Conservation (phyloP, 2,888 invertebrate genomes). For the Theretra japonica region DNA sequence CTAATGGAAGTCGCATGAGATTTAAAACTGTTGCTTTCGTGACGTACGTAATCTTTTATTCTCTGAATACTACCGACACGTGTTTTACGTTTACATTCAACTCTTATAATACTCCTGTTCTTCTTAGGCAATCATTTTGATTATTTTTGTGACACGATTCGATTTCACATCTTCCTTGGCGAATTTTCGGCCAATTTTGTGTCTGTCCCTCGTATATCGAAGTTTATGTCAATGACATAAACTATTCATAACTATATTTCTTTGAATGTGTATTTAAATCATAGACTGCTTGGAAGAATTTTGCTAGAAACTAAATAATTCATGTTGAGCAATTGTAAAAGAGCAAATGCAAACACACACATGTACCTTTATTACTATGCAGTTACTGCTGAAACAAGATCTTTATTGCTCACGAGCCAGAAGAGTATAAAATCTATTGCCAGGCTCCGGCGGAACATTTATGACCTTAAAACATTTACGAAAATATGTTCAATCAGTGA, state of each 20-base stretch:
- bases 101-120: background rate
- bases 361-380: background rate
- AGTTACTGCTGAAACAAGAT: constrained; percentile 3
- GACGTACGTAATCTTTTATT: background rate
- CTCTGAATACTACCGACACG: background rate
- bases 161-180: too few relatives aligned
- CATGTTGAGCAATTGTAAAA: background rate
- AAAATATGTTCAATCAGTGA: constrained; percentile 41
- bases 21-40: background rate
- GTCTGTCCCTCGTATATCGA: too few relatives aligned
- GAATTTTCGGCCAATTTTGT: too few relatives aligned
- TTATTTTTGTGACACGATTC: too few relatives aligned
- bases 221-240: too few relatives aligned
- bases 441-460: constrained; percentile 33
- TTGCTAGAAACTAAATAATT: background rate
- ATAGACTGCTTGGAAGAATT: too few relatives aligned
- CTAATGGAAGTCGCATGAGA: background rate
- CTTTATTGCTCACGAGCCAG: background rate
- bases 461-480: constrained; percentile 38
- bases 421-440: constrained; percentile 18
- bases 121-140: too few relatives aligned
- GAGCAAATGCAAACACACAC: background rate
- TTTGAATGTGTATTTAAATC: too few relatives aligned
- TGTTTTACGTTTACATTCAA: background rate
- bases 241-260: too few relatives aligned